Base-by-base conservation (phyloP, 2,113 vertebrate genomes). In the Rutilus rutilus region DNA sequence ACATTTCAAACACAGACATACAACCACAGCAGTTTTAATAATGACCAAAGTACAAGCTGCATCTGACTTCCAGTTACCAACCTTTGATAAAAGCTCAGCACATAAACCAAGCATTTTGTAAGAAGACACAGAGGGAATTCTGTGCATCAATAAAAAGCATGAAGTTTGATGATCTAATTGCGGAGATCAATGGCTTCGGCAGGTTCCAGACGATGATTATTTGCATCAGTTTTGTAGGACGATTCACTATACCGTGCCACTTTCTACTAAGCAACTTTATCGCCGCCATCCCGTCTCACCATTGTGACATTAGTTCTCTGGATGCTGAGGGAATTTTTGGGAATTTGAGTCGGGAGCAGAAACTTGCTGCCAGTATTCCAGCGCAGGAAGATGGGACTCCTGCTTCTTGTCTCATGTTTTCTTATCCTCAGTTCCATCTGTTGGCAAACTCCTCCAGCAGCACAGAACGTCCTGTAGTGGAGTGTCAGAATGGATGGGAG, bases 151-250 rank as follows among this genome's bases (percentile, higher is more conserved):
- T 3, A 19, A 65, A 30, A 82, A 90, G 82, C 52, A 98, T 97
- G 96, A 94, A 92, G 85, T 97, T 97, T 62, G 97, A 98, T 62
- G 93, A 91, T 14, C 89, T 97, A 64, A 89, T 98, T 47, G 85
- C 92, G 3, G 94, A 97, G 84, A 92, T 84, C 0, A 90, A 94
- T 0, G 95, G 96, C 73, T 98, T 97, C 42, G 97, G 97, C 45
- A 94, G 87, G 67, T 98, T 96, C 92, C 97, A 98, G 60, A 88
- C 96, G 15, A 9, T 91, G 65, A 91, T 94, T 6, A 1, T 96
- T 82, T 33, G 86, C 0, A 88, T 93, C 15, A 91, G 95, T 88
- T 95, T 94, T 75, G 83, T 95, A 11, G 87, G 93, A 42, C 93
- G 95, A 10, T 17, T 96, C 23, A 91, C 95, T 21, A 71, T 89